A percentile compares a stretch with the other conserved stretches of the same genome.
Conservation (phyloP, 2,113 vertebrate species). For the Egretta garzetta region DNA sequence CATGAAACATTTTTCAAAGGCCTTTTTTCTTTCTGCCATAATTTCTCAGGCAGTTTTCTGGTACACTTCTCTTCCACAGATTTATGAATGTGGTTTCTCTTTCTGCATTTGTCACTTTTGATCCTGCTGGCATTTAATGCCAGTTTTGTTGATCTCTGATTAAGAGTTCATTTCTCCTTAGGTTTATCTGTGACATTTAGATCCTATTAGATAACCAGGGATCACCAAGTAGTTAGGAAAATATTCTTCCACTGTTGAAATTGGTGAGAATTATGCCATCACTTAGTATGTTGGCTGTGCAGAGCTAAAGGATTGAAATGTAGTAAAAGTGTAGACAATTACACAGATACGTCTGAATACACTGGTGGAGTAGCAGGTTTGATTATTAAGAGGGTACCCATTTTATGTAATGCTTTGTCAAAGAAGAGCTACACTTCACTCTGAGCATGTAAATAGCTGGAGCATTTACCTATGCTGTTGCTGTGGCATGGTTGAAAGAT, state of each 20-base stretch:
- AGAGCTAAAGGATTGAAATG: neutral
- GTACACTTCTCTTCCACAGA: neutral
- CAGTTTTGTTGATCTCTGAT: neutral
- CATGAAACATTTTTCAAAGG: slow-evolving; percentile 4
- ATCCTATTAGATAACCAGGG: neutral
- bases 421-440: neutral
- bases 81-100: neutral
- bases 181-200: neutral
- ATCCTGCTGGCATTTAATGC: neutral
- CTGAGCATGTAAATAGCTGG: neutral
- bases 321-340: neutral
- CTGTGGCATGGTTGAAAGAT: neutral
- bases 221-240: neutral
- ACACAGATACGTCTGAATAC: neutral
- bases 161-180: neutral
- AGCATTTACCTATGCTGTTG: neutral
- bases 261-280: neutral
- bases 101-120: neutral
- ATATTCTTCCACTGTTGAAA: neutral
- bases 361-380: neutral
- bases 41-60: neutral
- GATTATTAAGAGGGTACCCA: neutral
- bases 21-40: neutral
- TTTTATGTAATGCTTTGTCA: neutral
- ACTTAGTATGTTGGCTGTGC: neutral